Evolutionary conservation across 2,797 vertebrate genomes (phyloP).

Genomic region (Petrocephalus schoutedeni): DNA sequence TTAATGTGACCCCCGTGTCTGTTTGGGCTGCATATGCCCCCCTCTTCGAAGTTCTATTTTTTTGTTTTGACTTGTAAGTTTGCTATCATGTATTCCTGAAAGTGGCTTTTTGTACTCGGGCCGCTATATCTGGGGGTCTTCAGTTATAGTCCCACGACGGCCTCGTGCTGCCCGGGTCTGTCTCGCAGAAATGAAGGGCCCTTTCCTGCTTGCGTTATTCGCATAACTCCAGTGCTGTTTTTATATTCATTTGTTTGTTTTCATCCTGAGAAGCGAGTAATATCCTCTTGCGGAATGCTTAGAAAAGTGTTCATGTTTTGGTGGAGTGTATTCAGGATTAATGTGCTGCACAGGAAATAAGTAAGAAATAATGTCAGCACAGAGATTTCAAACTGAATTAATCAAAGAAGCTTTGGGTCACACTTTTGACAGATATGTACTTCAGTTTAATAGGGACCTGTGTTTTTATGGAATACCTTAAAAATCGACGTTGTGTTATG

Average conservation of each 20-base stretch:
- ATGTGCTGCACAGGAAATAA: not conserved
- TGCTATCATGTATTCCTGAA: constrained; percentile 30
- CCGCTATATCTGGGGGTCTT: not conserved
- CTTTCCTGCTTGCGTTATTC: not conserved
- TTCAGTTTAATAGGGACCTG: not conserved
- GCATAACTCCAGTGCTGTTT: not conserved
- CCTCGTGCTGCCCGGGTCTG: not conserved
- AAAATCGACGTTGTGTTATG: not conserved
- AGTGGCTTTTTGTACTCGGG: constrained; percentile 19
- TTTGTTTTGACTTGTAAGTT: constrained; percentile 25
- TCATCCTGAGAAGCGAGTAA: constrained; percentile 2
- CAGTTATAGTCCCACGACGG: not conserved
- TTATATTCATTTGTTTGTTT: not conserved
- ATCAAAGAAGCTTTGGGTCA: not conserved
- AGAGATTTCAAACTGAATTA: not conserved
- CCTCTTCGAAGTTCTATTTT: constrained; percentile 30
- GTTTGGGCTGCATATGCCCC: constrained; percentile 20
- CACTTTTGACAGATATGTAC: constrained; percentile 7
- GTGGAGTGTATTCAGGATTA: not conserved
- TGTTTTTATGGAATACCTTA: not conserved
- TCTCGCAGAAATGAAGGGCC: not conserved
- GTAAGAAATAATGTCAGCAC: not conserved
- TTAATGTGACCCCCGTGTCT: constrained; percentile 26
- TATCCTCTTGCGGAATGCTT: not conserved
- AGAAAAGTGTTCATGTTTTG: not conserved